Percentiles rank a stretch among this genome's conserved stretches.
Conservation (phyloP, 2,113 vertebrate species). For the Rutilus rutilus region DNA sequence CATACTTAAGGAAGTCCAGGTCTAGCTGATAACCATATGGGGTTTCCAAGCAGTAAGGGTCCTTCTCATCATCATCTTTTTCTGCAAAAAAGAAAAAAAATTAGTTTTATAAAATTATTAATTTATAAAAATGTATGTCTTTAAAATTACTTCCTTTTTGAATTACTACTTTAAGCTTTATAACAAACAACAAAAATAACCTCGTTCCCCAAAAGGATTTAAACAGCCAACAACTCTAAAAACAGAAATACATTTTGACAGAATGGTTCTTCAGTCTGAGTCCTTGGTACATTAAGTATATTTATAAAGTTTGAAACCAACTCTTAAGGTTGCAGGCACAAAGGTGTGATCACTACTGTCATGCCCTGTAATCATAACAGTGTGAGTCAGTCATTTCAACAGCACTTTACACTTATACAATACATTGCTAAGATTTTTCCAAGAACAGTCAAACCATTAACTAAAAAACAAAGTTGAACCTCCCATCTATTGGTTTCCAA, state of each 20-base stretch:
- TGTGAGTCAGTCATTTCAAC: neutral
- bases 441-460: neutral
- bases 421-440: neutral
- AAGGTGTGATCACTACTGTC: neutral
- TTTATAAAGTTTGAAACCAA: neutral
- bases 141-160: neutral
- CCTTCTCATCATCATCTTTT: slow-evolving; percentile 83
- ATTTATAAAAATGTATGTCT: neutral
- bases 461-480: neutral
- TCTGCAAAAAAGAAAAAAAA: slow-evolving; percentile 68
- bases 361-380: neutral
- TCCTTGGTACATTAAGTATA: neutral
- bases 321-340: neutral
- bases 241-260: neutral
- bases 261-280: neutral
- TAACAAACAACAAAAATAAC: neutral
- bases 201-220: neutral
- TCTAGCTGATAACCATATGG: slow-evolving; percentile 98
- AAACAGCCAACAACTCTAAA: neutral
- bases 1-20: slow-evolving; percentile 97
- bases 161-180: neutral
- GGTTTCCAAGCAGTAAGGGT: slow-evolving; percentile 93
- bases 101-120: neutral
- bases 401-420: neutral
- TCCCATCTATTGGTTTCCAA: neutral